Evolutionary conservation across 2,113 vertebrate species (phyloP), one percentile per base, ranked within the genome.

Genomic region (Oryzias woworae): DNA sequence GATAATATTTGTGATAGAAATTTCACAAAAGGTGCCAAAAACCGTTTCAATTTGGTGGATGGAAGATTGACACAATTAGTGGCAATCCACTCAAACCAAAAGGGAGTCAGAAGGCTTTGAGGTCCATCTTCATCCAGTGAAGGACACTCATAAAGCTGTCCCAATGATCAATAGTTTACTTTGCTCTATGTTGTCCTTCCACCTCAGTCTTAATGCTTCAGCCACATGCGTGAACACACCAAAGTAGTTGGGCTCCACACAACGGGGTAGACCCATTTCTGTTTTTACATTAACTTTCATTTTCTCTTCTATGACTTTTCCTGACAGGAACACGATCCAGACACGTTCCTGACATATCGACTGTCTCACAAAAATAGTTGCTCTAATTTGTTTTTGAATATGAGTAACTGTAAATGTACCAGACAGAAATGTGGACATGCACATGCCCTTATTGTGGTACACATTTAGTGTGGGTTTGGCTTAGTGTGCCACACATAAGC

Each of bases 261-360:
- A 31, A 47, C 67, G 51, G 78, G 52, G 4, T 2, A 66, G 31
- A 52, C 69, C 73, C 74, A 42, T 62, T 63, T 71, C 58, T 87
- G 77, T 81, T 75, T 84, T 81, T 79, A 69, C 70, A 72, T 72
- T 78, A 66, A 73, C 77, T 76, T 72, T 86, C 82, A 74, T 81
- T 87, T 78, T 61, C 79, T 73, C 83, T 84, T 68, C 68, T 73
- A 63, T 72, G 45, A 50, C 16, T 58, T 41, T 56, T 58, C 20
- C 31, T 71, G 53, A 71, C 66, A 80, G 70, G 66, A 66, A 69
- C 56, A 41, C 57, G 55, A 66, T 66, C 67, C 81, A 85, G 85
- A 88, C 71, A 81, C 66, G 73, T 84, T 86, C 85, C 89, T 86
- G 79, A 88, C 84, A 84, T 86, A 65, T 69, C 16, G 82, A 80